Conservation (phyloP, 2,888 invertebrate genomes). For the Stratiomys singularior region DNA sequence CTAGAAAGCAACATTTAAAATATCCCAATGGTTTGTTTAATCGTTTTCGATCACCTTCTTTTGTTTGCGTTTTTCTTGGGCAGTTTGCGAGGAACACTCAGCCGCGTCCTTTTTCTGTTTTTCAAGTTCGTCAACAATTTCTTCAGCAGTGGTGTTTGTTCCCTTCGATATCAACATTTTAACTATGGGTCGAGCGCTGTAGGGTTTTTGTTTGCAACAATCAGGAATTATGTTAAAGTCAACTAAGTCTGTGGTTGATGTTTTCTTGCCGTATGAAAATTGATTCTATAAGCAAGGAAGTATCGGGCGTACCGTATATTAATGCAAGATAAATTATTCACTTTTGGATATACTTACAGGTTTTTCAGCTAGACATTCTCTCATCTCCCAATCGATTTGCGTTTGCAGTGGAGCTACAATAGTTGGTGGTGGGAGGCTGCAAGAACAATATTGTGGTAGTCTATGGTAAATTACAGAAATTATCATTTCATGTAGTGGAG, state of each 20-base stretch:
- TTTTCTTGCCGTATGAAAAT: conserved; percentile 24
- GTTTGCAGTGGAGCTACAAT: conserved; percentile 20
- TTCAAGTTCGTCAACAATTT: conserved; percentile 30
- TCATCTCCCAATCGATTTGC: conserved; percentile 37
- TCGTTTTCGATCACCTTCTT: neutral
- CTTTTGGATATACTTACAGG: neutral
- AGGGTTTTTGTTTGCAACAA: neutral
- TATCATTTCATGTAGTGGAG: too few species aligned
- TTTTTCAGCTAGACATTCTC: neutral
- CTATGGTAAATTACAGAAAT: too few species aligned
- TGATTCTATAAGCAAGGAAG: neutral
- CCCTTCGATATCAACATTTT: conserved; percentile 31
- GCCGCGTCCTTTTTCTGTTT: neutral
- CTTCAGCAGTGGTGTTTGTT: neutral
- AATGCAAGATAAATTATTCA: neutral
- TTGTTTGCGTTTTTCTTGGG: conserved; percentile 12
- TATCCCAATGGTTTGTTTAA: neutral
- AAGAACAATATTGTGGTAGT: too few species aligned
- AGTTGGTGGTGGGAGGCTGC: neutral
- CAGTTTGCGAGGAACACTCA: neutral
- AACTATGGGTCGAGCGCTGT: neutral
- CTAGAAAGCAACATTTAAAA: neutral
- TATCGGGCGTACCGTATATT: too few species aligned
- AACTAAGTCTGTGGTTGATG: conserved; percentile 23
- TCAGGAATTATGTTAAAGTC: neutral